phyloP scores from a whole-genome alignment of 2,888 invertebrate genomes.

The Hesperia comma region DNA sequence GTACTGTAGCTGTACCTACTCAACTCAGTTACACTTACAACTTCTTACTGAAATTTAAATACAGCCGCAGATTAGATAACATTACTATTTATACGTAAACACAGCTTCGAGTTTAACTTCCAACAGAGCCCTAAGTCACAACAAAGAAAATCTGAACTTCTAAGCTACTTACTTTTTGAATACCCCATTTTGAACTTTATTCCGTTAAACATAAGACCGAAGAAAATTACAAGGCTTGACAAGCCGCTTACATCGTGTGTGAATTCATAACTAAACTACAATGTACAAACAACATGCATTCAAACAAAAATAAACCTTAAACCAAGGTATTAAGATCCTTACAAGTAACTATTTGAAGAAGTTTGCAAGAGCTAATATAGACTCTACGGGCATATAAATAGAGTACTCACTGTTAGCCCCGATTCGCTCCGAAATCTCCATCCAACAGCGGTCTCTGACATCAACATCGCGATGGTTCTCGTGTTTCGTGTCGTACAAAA shows the following conservation, averaged over 20 bases:
- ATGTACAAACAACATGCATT: neutral
- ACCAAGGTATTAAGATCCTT: neutral
- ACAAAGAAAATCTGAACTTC: slow-evolving; percentile 10
- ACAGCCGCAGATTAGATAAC: too few relatives aligned
- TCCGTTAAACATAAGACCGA: slow-evolving; percentile 14
- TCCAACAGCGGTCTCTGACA: slow-evolving; percentile 74
- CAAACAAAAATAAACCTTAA: slow-evolving; percentile 29
- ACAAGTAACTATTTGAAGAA: neutral
- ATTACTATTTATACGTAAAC: neutral
- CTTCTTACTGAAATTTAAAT: too few relatives aligned
- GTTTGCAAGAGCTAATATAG: slow-evolving; percentile 7
- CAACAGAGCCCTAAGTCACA: neutral
- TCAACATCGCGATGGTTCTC: slow-evolving; percentile 75
- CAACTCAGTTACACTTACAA: too few relatives aligned
- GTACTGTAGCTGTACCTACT: too few relatives aligned
- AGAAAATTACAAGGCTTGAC: slow-evolving; percentile 10
- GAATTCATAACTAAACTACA: slow-evolving; percentile 24
- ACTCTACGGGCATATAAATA: neutral
- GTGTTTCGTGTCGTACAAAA: slow-evolving; percentile 73
- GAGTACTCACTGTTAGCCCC: slow-evolving; percentile 67
- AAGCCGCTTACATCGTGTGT: slow-evolving; percentile 28
- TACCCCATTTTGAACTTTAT: slow-evolving; percentile 24
- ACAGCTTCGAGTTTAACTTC: neutral
- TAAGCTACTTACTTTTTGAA: slow-evolving; percentile 8
- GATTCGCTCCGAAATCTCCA: slow-evolving; percentile 69